Conservation (phyloP, 2,888 invertebrate genomes). For the Cephus nigrinus region DNA sequence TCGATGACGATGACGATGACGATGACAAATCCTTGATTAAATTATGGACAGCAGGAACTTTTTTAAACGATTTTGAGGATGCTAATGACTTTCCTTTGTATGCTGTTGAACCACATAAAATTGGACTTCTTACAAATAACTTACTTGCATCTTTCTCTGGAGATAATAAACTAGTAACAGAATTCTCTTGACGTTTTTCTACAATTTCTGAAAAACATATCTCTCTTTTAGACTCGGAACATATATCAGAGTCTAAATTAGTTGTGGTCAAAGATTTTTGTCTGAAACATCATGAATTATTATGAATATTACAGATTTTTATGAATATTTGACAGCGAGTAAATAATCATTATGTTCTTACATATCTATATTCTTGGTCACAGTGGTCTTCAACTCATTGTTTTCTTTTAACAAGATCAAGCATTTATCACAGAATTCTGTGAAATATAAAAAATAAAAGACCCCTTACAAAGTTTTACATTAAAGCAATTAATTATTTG, state of each 20-base stretch:
- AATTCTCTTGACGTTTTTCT: neutral
- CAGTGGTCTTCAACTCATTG: neutral
- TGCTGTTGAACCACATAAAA: neutral
- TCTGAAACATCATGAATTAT: conserved; percentile 9
- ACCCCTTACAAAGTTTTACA: neutral
- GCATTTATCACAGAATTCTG: neutral
- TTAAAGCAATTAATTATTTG: neutral
- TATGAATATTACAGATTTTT: conserved; percentile 16
- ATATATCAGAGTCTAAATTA: conserved; percentile 16
- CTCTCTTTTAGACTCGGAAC: neutral
- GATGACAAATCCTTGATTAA: neutral
- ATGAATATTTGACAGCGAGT: neutral
- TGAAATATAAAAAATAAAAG: neutral
- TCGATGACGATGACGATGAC: neutral
- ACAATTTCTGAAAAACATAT: neutral
- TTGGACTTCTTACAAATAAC: neutral
- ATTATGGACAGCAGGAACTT: neutral
- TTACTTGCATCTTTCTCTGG: neutral
- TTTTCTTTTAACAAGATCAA: neutral
- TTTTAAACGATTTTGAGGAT: neutral
- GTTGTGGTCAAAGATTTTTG: neutral
- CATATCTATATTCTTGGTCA: neutral
- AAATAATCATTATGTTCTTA: neutral
- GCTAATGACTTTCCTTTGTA: neutral
- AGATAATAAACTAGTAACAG: neutral